Conservation (phyloP, 2,888 invertebrate species). For the Diarsia dahlii region DNA sequence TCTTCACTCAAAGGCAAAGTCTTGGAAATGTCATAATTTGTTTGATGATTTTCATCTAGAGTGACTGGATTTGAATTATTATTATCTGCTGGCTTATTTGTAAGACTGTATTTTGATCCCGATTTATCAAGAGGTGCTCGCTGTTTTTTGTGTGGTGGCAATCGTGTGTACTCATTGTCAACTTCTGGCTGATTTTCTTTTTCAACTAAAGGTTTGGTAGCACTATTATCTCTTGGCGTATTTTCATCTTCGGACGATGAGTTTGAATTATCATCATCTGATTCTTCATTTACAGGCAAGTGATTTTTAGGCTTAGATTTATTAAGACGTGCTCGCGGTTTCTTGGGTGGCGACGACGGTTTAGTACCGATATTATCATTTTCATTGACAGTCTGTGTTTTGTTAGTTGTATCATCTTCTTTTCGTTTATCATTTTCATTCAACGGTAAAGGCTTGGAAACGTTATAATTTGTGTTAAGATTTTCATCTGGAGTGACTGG, state of each 20-base stretch:
- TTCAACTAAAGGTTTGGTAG: neutral
- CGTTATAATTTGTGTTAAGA: too few species aligned
- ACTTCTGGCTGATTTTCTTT: neutral
- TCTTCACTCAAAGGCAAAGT: neutral
- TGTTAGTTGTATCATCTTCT: too few species aligned
- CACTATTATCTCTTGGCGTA: neutral
- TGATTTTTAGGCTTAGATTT: neutral
- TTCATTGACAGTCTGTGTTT: too few species aligned
- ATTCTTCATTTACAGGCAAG: neutral
- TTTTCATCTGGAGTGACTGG: too few species aligned
- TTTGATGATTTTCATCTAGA: too few species aligned
- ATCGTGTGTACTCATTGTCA: neutral
- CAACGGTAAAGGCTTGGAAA: too few species aligned
- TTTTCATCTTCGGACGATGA: neutral
- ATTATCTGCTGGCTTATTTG: neutral
- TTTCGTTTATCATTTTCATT: too few species aligned
- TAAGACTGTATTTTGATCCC: neutral
- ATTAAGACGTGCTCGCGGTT: neutral
- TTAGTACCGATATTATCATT: neutral
- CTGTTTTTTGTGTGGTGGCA: neutral
- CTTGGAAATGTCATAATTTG: too few species aligned
- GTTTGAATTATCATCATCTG: neutral
- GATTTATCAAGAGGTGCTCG: neutral
- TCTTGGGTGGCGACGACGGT: neutral
- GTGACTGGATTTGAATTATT: neutral